A percentile compares a stretch with the other conserved stretches of the same genome.
These are phyloP conservation scores for Etheostoma cragini DNA, from an alignment of 2,113 vertebrate species.

Conservation along the genomic window DNA sequence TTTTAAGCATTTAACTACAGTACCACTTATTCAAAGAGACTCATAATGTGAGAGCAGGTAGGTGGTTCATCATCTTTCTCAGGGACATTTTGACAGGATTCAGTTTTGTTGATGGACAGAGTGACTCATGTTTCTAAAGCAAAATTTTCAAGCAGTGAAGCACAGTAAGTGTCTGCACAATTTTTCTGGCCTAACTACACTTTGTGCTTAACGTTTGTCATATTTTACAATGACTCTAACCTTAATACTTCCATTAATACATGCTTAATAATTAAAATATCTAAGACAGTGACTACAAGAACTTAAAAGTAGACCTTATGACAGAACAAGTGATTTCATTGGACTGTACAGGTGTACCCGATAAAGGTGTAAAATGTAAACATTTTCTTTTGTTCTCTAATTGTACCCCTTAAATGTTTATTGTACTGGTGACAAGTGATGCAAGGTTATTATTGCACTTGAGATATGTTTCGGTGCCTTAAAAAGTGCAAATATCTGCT, in stretches of 20 bases:
- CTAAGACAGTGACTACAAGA: too few species aligned
- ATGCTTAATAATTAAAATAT: neutral
- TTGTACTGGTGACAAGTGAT: neutral
- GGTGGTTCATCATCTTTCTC: constrained; percentile 57
- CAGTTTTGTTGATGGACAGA: constrained; percentile 52
- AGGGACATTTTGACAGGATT: constrained; percentile 57
- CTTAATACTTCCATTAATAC: neutral
- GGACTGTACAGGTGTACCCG: neutral
- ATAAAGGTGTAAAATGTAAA: neutral
- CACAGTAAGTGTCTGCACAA: constrained; percentile 7
- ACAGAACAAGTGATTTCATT: neutral
- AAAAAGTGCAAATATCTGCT: neutral
- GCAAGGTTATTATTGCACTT: neutral
- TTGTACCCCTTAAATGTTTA: neutral
- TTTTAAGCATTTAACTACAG: constrained; percentile 21
- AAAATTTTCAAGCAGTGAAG: constrained; percentile 14
- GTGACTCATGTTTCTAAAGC: constrained; percentile 51
- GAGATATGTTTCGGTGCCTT: neutral
- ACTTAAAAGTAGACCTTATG: neutral
- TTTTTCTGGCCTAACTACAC: constrained; percentile 25
- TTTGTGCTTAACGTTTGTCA: constrained; percentile 9
- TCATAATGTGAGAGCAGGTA: constrained; percentile 48
- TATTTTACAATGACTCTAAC: constrained; percentile 25
- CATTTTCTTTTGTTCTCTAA: neutral
- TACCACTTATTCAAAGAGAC: constrained; percentile 29